Conservation (phyloP, 2,888 invertebrate species). For the Sympetrum striolatum region DNA sequence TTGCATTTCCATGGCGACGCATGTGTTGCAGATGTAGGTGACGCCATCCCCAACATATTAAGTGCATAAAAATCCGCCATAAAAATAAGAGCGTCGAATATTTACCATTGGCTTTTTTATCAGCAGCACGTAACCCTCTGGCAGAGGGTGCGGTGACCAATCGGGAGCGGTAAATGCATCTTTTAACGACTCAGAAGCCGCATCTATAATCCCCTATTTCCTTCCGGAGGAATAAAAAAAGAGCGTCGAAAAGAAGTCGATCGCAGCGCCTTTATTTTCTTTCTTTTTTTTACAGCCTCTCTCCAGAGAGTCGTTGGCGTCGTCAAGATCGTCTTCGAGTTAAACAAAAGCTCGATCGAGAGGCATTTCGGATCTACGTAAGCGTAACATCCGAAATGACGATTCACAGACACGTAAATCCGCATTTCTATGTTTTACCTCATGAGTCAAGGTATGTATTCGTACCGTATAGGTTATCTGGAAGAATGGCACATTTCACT, state of each 20-base stretch:
- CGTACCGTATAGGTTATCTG: too few species aligned
- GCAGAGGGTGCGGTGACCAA: background rate
- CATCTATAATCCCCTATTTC: conserved; percentile 23
- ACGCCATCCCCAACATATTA: background rate
- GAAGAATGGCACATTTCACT: too few species aligned
- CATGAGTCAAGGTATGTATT: too few species aligned
- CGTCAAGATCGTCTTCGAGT: conserved; percentile 22
- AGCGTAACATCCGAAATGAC: too few species aligned
- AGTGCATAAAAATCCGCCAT: conserved; percentile 1
- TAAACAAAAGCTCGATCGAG: conserved; percentile 12
- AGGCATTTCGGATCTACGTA: too few species aligned
- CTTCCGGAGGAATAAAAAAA: background rate
- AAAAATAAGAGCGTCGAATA: background rate
- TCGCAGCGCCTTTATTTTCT: background rate
- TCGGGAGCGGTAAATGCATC: background rate
- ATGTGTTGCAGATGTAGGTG: background rate
- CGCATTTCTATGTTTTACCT: too few species aligned
- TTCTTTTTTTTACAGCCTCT: background rate
- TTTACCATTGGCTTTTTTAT: conserved; percentile 18
- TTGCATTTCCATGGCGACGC: background rate
- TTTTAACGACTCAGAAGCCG: conserved; percentile 33
- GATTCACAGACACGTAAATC: too few species aligned
- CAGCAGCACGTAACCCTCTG: background rate
- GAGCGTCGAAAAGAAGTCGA: background rate
- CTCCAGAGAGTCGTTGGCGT: conserved; percentile 20